Evolutionary conservation across 1,140 invertebrate genomes (phyloP).

Genomic region (Zaprionus vittiger): DNA sequence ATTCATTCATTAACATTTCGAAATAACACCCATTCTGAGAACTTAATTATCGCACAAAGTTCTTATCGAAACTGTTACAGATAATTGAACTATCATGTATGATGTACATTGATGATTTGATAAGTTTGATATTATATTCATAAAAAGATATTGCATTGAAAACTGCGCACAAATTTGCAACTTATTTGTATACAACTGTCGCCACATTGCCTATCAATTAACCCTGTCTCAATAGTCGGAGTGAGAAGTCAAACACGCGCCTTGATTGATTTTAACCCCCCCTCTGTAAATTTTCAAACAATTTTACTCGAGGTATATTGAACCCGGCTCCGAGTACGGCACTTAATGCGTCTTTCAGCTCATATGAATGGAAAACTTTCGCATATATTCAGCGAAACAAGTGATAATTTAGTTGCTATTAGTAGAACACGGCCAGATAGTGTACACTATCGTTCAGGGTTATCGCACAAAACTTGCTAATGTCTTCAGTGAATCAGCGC

Average conservation of each 20-base stretch:
- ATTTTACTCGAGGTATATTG: slow-evolving; percentile 26
- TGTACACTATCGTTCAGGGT: slow-evolving; percentile 4
- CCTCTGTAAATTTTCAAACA: neutral
- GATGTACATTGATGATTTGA: neutral
- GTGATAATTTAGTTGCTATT: slow-evolving; percentile 22
- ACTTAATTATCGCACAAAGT: neutral
- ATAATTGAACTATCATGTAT: neutral
- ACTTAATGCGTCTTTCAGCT: neutral
- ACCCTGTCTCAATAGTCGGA: neutral
- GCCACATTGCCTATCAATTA: neutral
- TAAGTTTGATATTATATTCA: neutral
- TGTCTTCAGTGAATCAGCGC: slow-evolving; percentile 27
- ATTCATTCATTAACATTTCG: neutral
- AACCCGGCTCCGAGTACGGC: slow-evolving; percentile 13
- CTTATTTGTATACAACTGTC: neutral
- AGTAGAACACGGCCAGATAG: slow-evolving; percentile 17
- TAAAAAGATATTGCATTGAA: neutral
- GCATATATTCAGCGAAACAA: neutral
- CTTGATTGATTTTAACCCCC: slow-evolving; percentile 11
- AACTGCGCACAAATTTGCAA: slow-evolving; percentile 13
- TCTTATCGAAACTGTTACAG: neutral
- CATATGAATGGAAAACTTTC: slow-evolving; percentile 32
- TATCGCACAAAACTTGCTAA: slow-evolving; percentile 23
- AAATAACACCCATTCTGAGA: neutral
- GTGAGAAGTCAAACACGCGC: slow-evolving; percentile 24